Conservation (phyloP, 2,113 vertebrate genomes). For the Oceanites oceanicus region DNA sequence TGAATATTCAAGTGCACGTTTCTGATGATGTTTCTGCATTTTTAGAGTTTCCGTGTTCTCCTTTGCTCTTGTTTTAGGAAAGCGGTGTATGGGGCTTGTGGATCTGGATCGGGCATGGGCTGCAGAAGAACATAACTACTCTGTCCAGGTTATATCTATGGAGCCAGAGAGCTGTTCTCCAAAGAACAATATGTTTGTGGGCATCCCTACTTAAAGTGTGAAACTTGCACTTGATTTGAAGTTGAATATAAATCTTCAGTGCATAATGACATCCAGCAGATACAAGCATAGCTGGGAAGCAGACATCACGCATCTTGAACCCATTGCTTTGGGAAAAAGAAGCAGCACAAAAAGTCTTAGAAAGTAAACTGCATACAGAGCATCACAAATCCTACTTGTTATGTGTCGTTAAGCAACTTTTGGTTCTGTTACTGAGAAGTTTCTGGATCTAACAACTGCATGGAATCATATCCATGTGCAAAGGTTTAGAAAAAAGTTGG, state of each 20-base stretch:
- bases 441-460: neutral
- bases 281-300: neutral
- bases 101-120: constrained; percentile 92
- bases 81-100: constrained; percentile 95
- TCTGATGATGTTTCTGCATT: neutral
- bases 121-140: constrained; percentile 86
- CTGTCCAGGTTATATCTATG: constrained; percentile 89
- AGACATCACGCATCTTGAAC: neutral
- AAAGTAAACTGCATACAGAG: neutral
- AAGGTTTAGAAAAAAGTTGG: neutral
- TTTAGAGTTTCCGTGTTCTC: neutral
- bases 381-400: neutral
- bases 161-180: constrained; percentile 94
- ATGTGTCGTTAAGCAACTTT: neutral
- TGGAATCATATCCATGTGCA: neutral
- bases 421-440: constrained; percentile 4
- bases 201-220: constrained; percentile 63
- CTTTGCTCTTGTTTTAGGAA: constrained; percentile 77
- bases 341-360: neutral
- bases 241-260: constrained; percentile 3
- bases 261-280: constrained; percentile 9
- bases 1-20: neutral
- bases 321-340: neutral
- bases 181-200: constrained; percentile 97
- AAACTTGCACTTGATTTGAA: neutral